Evolutionary conservation across 2,113 vertebrate genomes (phyloP).

Genomic region (Thunnus thynnus): DNA sequence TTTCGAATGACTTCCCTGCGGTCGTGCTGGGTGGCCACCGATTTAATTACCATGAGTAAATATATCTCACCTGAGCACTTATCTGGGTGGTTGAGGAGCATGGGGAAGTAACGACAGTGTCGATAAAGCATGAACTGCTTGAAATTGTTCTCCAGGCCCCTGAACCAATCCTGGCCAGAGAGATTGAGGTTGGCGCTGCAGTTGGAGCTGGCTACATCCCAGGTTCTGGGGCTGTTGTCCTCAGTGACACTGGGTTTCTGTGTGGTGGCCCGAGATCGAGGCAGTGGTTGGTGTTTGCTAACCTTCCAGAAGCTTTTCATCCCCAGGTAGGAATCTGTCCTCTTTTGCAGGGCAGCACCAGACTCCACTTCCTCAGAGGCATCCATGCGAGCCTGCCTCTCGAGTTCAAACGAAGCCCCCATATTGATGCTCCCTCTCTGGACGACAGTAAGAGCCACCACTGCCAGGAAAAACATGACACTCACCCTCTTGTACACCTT

Average conservation of each 20-base stretch:
- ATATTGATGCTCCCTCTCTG: conserved; percentile 85
- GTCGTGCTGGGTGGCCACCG: conserved; percentile 93
- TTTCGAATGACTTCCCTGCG: conserved; percentile 93
- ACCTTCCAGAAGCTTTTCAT: conserved; percentile 88
- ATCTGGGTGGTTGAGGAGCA: conserved; percentile 93
- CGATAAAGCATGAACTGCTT: conserved; percentile 93
- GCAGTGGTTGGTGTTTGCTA: conserved; percentile 32
- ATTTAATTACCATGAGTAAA: conserved; percentile 94
- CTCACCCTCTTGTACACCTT: conserved; percentile 87
- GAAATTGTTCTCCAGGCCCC: conserved; percentile 88
- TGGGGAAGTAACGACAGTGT: conserved; percentile 95
- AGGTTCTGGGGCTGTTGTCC: conserved; percentile 66
- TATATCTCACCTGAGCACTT: conserved; percentile 87
- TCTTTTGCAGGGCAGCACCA: conserved; percentile 38
- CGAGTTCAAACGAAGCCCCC: conserved; percentile 81
- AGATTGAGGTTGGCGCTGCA: conserved; percentile 91
- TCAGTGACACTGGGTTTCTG: not conserved
- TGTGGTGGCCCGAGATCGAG: not conserved
- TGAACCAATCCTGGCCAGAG: conserved; percentile 89
- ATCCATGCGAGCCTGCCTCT: conserved; percentile 75
- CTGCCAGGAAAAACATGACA: conserved; percentile 87
- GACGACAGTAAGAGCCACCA: conserved; percentile 85
- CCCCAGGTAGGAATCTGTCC: conserved; percentile 43
- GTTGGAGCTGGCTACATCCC: conserved; percentile 91
- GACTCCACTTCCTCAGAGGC: not conserved